Percentiles rank a stretch among this genome's conserved stretches.
phyloP scores from a whole-genome alignment of 2,888 invertebrate species.

The Anagyrus pseudococci region DNA sequence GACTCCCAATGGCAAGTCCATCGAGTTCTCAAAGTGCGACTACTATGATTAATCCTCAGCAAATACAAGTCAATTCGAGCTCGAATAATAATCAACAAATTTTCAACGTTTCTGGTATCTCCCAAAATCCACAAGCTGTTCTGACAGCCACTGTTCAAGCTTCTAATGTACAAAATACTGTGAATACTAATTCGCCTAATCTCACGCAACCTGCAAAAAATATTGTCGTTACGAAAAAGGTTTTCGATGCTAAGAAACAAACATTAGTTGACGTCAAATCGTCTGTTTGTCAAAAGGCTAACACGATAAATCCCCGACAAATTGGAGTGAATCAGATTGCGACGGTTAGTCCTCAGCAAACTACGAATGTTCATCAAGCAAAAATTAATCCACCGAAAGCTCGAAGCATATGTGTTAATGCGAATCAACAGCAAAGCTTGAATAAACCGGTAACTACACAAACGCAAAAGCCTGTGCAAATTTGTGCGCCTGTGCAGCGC shows the following conservation, averaged over 20 bases:
- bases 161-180: slow-evolving; percentile 28
- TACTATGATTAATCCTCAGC: slow-evolving; percentile 51
- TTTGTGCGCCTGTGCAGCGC: slow-evolving; percentile 44
- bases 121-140: slow-evolving; percentile 32
- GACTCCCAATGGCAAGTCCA: slow-evolving; percentile 41
- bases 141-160: slow-evolving; percentile 26
- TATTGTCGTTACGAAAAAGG: slow-evolving; percentile 32
- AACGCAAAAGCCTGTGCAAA: slow-evolving; percentile 41
- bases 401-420: slow-evolving; percentile 30
- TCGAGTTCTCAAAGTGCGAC: slow-evolving; percentile 45
- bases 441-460: slow-evolving; percentile 40
- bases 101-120: slow-evolving; percentile 44
- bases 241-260: slow-evolving; percentile 37
- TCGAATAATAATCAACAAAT: slow-evolving; percentile 41
- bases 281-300: slow-evolving; percentile 28
- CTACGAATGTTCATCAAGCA: slow-evolving; percentile 40
- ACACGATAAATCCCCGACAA: slow-evolving; percentile 15
- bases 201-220: slow-evolving; percentile 38
- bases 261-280: slow-evolving; percentile 33
- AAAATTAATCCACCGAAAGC: slow-evolving; percentile 42
- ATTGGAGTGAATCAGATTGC: slow-evolving; percentile 17
- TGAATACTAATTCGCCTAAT: slow-evolving; percentile 41
- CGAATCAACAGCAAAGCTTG: slow-evolving; percentile 40
- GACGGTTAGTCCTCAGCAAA: slow-evolving; percentile 37
- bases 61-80: slow-evolving; percentile 45